Evolutionary conservation across 2,113 vertebrate species (phyloP), one percentile per base, ranked within the genome.

Genomic region (Rhegmatorhina hoffmannsi): DNA sequence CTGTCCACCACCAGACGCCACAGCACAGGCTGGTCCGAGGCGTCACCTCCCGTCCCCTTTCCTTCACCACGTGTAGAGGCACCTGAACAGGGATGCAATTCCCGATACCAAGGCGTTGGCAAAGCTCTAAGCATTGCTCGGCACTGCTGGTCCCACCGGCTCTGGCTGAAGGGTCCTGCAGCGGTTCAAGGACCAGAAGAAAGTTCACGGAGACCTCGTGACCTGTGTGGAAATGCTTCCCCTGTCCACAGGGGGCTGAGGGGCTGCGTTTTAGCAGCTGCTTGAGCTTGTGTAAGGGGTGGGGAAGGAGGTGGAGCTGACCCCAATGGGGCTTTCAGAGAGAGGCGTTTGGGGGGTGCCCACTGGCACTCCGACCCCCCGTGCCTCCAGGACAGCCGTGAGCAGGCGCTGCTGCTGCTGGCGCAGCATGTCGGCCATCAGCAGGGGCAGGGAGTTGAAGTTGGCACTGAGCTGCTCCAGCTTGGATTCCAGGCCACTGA

Each of bases 341-440:
- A 98, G 92, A 13, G 98, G 98, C 4, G 98, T 97, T 59, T 97
- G 98, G 13, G 98, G 97, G 58, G 98, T 98, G 76, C 98, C 98
- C 94, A 95, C 95, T 0, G 98, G 97, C 92, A 98, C 89, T 21
- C 96, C 86, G 8, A 98, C 97, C 33, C 97, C 97, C 33, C 98
- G 97, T 10, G 98, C 94, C 93, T 99, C 99, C 13, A 98, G 84
- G n/a, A 99, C 92, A 46, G 99, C 97, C 5, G 98, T 97, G 29
- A 99, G 98, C 92, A 99, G 98, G 84, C 99, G 98, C 67, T 99
- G 98, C 82, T 99, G 99, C 98, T 99, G 99, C 92, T 99, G 98
- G 8, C 98, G 98, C 85, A 99, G 98, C 55, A 98, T 98, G 84
- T 99, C 99, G 0, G 98, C 98, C 78, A 99, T 98, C 97, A 99